A percentile compares a stretch with the other conserved stretches of the same genome.
Conservation (phyloP, 2,888 invertebrate genomes). For the Labia minor region DNA sequence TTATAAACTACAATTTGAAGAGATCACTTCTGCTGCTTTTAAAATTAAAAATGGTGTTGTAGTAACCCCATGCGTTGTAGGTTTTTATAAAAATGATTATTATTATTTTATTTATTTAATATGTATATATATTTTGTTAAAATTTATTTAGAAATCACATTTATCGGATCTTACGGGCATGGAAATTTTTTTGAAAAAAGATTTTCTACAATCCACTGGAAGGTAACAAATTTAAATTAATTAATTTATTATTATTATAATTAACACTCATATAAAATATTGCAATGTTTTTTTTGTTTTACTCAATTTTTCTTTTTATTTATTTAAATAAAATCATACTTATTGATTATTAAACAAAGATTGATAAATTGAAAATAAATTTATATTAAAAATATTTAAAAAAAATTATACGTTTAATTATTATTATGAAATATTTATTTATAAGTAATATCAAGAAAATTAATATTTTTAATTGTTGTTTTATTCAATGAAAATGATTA, state of each 20-base stretch:
- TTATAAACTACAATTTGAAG: constrained; percentile 63
- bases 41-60: constrained; percentile 73
- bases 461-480: too few relatives aligned
- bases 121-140: constrained; percentile 27
- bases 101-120: constrained; percentile 17
- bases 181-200: constrained; percentile 87
- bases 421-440: too few relatives aligned
- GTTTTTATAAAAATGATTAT: constrained; percentile 27
- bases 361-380: too few relatives aligned
- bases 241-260: constrained; percentile 17
- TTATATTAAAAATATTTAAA: too few relatives aligned
- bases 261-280: too few relatives aligned
- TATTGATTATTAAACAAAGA: too few relatives aligned
- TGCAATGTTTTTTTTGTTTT: too few relatives aligned
- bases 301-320: too few relatives aligned
- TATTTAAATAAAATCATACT: too few relatives aligned
- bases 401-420: too few relatives aligned
- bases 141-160: constrained; percentile 59
- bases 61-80: constrained; percentile 77
- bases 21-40: constrained; percentile 80
- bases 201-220: constrained; percentile 89
- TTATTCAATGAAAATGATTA: too few relatives aligned
- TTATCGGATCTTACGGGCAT: constrained; percentile 67
- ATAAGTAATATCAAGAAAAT: too few relatives aligned
- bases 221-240: constrained; percentile 50